phyloP scores from a whole-genome alignment of 2,113 vertebrate genomes.

The Paraplagusia blochii region DNA sequence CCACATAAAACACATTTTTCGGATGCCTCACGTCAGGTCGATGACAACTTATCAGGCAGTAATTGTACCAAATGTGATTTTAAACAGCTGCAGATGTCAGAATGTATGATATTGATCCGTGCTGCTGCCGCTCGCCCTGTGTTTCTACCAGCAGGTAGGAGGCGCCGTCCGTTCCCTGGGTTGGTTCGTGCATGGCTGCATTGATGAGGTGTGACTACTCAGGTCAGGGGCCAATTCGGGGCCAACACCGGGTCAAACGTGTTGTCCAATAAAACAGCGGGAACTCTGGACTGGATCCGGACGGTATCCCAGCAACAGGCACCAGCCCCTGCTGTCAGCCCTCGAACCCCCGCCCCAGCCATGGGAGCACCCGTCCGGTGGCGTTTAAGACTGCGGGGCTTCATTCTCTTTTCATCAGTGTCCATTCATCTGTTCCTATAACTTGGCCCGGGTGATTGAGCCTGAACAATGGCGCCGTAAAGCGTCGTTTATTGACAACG shows the following conservation, averaged over 20 bases:
- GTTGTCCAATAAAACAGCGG: slow-evolving; percentile 75
- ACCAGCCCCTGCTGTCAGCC: slow-evolving; percentile 23
- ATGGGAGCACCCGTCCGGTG: slow-evolving; percentile 56
- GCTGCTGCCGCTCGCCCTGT: slow-evolving; percentile 8
- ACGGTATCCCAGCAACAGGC: slow-evolving; percentile 73
- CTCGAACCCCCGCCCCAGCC: slow-evolving; percentile 42
- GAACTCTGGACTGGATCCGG: slow-evolving; percentile 49
- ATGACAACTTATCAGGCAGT: slow-evolving; percentile 52
- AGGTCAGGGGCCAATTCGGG: slow-evolving; percentile 69
- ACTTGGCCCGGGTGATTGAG: slow-evolving; percentile 67
- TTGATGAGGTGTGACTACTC: slow-evolving; percentile 68
- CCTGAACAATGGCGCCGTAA: slow-evolving; percentile 63
- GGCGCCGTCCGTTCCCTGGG: slow-evolving; percentile 44
- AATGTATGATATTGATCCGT: slow-evolving; percentile 60
- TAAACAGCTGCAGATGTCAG: slow-evolving; percentile 65
- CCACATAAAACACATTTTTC: slow-evolving; percentile 60
- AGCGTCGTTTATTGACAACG: slow-evolving; percentile 49
- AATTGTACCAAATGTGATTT: slow-evolving; percentile 48
- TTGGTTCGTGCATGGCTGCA: slow-evolving; percentile 53
- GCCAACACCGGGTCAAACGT: slow-evolving; percentile 69
- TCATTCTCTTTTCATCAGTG: slow-evolving; percentile 71
- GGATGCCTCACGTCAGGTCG: slow-evolving; percentile 58
- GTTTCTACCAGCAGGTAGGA: slow-evolving; percentile 61
- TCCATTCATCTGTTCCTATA: slow-evolving; percentile 63
- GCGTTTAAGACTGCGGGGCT: slow-evolving; percentile 65